These are phyloP conservation scores for Nomada lathburiana DNA, from an alignment of 2,888 invertebrate genomes.

Conservation along the genomic window DNA sequence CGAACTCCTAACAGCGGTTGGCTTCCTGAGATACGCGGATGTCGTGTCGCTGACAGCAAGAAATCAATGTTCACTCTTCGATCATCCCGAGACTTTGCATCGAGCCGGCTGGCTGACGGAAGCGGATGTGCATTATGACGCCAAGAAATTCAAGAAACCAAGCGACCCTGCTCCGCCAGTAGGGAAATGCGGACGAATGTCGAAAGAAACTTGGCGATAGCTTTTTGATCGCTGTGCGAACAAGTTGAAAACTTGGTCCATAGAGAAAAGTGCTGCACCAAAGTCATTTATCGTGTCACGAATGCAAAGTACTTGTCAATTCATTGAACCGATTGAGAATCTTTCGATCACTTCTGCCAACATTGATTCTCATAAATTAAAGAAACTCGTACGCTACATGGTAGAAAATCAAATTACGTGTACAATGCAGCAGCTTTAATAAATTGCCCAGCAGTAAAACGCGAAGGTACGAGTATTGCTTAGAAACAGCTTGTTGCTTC, in stretches of 20 bases:
- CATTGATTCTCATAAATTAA: neutral
- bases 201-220: neutral
- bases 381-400: neutral
- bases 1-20: slow-evolving; percentile 28
- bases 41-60: neutral
- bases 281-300: neutral
- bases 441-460: slow-evolving; percentile 38
- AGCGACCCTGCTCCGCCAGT: neutral
- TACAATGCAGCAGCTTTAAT: slow-evolving; percentile 18
- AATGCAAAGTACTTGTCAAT: neutral
- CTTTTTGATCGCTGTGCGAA: neutral
- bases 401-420: slow-evolving; percentile 16
- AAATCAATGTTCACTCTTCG: slow-evolving; percentile 7
- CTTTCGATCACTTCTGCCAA: neutral
- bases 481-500: neutral
- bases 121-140: neutral
- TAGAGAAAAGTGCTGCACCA: too few relatives aligned
- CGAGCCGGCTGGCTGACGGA: neutral
- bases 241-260: neutral
- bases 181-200: neutral
- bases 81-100: slow-evolving; percentile 2
- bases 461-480: slow-evolving; percentile 6
- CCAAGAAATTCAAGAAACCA: neutral
- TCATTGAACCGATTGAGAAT: neutral
- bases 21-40: slow-evolving; percentile 11